Base-by-base conservation (phyloP, 1,140 invertebrate species). In the Neodiprion lecontei region DNA sequence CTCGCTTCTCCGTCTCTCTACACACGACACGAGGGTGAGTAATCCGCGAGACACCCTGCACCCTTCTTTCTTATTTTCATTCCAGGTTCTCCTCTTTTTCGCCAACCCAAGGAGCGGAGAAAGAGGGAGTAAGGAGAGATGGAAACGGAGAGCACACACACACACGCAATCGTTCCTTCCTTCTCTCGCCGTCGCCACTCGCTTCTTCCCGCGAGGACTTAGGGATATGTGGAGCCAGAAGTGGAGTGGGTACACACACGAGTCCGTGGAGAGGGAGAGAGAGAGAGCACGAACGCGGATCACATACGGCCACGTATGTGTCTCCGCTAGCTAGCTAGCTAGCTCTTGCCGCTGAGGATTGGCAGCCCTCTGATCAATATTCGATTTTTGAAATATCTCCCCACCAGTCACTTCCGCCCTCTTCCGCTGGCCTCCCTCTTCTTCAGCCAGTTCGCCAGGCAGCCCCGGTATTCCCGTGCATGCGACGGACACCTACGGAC, bases 321-420 rank as follows among this genome's bases (percentile, higher is more conserved):
- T 65, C 61, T 14, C 4, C 4, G 61, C 12, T 65, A 65, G 12
- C 61, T 65, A 14, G 17, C 17, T 65, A 14, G 12, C 12, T 14
- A 14, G 17, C 17, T 14, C 61, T 14, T 65, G 17, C 12, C 61
- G 61, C 61, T 65, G 84, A 80, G 86, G 84, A 87, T 87, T 87
- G 86, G 85, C 85, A 87, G 85, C 28, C n/a, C 83, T 85, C 86
- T 87, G 86, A 87, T 87, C 86, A 87, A 87, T 87, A 87, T 87
- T 87, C 86, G 86, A 87, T 87, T 87, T 87, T 87, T 87, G 86
- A 87, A 87, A 87, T 87, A 87, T 87, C 85, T 86, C 82, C 80
- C 83, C 81, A 78, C 74, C 79, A 74, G 67, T 72, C 78, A 70
- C 77, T 75, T 75, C 76, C 79, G 75, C 66, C 28, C 28, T 40